These are phyloP conservation scores for Scaptomyza graminum DNA, from an alignment of 1,140 invertebrate genomes.

Conservation along the genomic window DNA sequence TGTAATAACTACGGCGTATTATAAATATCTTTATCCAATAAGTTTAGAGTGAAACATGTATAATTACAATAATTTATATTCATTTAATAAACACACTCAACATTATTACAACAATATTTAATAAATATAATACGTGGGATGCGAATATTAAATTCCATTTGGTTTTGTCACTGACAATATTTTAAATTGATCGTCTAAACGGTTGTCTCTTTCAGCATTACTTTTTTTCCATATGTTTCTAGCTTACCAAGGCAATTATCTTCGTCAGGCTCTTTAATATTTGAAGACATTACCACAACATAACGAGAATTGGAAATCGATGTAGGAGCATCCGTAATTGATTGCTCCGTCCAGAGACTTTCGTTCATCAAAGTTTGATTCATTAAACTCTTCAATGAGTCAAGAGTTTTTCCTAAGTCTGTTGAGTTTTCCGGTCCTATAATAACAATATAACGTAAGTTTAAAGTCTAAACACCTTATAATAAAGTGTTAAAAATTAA, in stretches of 20 bases:
- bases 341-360: slow-evolving; percentile 70
- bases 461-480: background rate
- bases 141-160: slow-evolving; percentile 1
- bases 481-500: slow-evolving; percentile 7
- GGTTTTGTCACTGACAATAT: slow-evolving; percentile 21
- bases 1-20: too few species aligned
- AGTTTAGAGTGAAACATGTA: too few species aligned
- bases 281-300: slow-evolving; percentile 46
- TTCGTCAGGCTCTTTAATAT: background rate
- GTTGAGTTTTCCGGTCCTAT: slow-evolving; percentile 45
- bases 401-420: slow-evolving; percentile 17
- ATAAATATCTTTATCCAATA: too few species aligned
- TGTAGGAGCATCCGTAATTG: slow-evolving; percentile 47
- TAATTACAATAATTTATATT: slow-evolving; percentile 23
- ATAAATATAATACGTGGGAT: slow-evolving; percentile 13
- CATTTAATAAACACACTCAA: slow-evolving; percentile 16
- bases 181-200: slow-evolving; percentile 43
- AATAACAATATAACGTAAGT: slow-evolving; percentile 45
- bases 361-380: slow-evolving; percentile 61
- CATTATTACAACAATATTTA: slow-evolving; percentile 29
- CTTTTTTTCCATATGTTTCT: slow-evolving; percentile 30
- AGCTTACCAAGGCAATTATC: slow-evolving; percentile 21
- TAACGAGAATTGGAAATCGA: slow-evolving; percentile 50
- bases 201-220: slow-evolving; percentile 63
- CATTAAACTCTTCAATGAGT: slow-evolving; percentile 52